phyloP scores from a whole-genome alignment of 2,797 vertebrate species.

The Notoglanidium macrostoma region DNA sequence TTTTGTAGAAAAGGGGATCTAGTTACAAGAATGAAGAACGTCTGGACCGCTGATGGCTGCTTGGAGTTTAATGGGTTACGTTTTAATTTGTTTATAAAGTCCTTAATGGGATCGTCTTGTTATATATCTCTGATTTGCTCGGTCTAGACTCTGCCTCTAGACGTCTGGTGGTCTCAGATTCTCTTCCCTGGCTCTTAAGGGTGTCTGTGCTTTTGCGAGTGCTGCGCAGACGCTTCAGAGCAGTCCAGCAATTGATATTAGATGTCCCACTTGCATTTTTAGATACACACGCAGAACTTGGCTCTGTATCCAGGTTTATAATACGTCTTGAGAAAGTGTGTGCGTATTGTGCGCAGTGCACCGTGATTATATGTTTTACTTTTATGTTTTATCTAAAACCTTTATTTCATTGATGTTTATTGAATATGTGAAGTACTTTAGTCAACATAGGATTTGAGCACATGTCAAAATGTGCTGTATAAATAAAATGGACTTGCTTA shows the following conservation, averaged over 20 bases:
- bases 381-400: not conserved
- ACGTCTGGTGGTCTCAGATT: conserved; percentile 31
- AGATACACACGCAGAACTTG: not conserved
- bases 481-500: not conserved
- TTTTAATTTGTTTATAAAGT: conserved; percentile 36
- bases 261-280: not conserved
- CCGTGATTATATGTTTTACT: not conserved
- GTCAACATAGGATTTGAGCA: not conserved
- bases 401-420: not conserved
- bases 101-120: conserved; percentile 37
- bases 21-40: conserved; percentile 26
- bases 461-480: not conserved
- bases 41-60: conserved; percentile 37
- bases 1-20: conserved; percentile 24
- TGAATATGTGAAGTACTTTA: not conserved
- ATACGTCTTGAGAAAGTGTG: not conserved
- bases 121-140: conserved; percentile 34
- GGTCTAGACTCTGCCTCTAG: conserved; percentile 24
- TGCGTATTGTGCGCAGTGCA: not conserved
- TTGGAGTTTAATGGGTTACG: conserved; percentile 17
- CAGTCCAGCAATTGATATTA: conserved; percentile 6
- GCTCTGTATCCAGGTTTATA: not conserved
- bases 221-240: conserved; percentile 10
- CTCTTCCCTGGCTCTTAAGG: conserved; percentile 29
- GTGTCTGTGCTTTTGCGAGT: conserved; percentile 26